phyloP scores from a whole-genome alignment of 2,888 invertebrate genomes.

The Caenorhabditis sp. region DNA sequence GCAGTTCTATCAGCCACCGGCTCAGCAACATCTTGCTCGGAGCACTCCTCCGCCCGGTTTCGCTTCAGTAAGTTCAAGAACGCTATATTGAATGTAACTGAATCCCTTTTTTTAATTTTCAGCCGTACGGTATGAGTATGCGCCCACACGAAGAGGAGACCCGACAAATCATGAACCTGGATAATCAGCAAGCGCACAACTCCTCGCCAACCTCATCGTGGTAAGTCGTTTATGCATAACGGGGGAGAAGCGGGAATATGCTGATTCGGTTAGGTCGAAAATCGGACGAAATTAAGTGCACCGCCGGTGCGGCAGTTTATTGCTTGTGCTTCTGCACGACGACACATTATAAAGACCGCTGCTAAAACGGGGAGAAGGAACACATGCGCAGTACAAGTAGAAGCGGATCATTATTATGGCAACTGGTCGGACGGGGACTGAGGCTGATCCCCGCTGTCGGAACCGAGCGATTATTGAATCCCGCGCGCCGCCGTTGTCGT shows the following conservation, averaged over 20 bases:
- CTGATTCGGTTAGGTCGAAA: neutral
- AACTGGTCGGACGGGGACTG: conserved; percentile 24
- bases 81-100: neutral
- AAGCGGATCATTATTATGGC: conserved; percentile 50
- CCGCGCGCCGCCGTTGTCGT: neutral
- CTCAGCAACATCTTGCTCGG: conserved; percentile 45
- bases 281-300: neutral
- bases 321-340: neutral
- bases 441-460: conserved; percentile 38
- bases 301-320: neutral
- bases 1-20: conserved; percentile 55
- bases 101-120: conserved; percentile 5
- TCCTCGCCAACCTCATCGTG: conserved; percentile 55
- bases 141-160: conserved; percentile 58
- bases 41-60: conserved; percentile 47
- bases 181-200: conserved; percentile 51
- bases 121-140: conserved; percentile 54
- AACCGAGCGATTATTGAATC: conserved; percentile 48
- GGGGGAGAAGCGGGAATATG: neutral
- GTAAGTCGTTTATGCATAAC: conserved; percentile 15
- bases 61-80: conserved; percentile 37
- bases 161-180: conserved; percentile 54
- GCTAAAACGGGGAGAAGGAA: conserved; percentile 3
- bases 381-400: conserved; percentile 8
- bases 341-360: neutral